Percentiles rank a stretch among this genome's conserved stretches.
These are phyloP conservation scores for Sinentomon sp. DNA, from an alignment of 2,888 invertebrate genomes.

Conservation along the genomic window DNA sequence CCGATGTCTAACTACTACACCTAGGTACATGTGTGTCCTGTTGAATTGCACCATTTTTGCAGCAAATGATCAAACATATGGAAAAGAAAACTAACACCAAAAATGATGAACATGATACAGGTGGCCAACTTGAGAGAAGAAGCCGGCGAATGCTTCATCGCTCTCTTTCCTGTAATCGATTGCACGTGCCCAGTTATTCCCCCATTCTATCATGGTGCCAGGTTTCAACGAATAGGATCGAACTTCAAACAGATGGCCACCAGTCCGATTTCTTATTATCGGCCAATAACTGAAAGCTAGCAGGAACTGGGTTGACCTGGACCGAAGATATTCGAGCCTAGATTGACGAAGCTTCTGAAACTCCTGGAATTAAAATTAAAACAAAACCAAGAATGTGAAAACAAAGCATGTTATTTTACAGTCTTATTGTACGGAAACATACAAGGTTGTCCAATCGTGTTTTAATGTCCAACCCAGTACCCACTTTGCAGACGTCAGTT, in stretches of 20 bases:
- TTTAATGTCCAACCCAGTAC: too few relatives aligned
- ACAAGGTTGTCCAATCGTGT: too few relatives aligned
- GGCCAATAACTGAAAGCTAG: slow-evolving; percentile 97
- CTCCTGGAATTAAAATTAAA: slow-evolving; percentile 26
- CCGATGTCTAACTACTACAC: too few relatives aligned
- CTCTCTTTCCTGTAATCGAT: slow-evolving; percentile 67
- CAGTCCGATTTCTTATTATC: slow-evolving; percentile 36
- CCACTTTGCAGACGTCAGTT: too few relatives aligned
- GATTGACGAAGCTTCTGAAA: slow-evolving; percentile 42
- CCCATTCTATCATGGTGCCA: slow-evolving; percentile 99
- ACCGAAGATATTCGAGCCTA: slow-evolving; percentile 46
- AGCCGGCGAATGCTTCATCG: slow-evolving; percentile 87
- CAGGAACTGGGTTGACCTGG: slow-evolving; percentile 71
- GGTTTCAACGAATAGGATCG: slow-evolving; percentile 76
- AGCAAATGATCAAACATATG: too few relatives aligned
- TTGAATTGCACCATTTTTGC: too few relatives aligned
- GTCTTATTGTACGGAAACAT: too few relatives aligned
- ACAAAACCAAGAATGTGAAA: too few relatives aligned
- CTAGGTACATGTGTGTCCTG: too few relatives aligned
- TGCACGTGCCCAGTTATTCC: slow-evolving; percentile 93
- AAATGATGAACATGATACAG: slow-evolving; percentile 95
- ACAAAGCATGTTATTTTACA: too few relatives aligned
- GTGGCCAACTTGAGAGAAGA: slow-evolving; percentile 89
- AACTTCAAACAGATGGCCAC: slow-evolving; percentile 75
- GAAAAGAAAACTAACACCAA: slow-evolving; percentile 54